Conservation (phyloP, 2,888 invertebrate species). For the Didymodactylos carnosus region DNA sequence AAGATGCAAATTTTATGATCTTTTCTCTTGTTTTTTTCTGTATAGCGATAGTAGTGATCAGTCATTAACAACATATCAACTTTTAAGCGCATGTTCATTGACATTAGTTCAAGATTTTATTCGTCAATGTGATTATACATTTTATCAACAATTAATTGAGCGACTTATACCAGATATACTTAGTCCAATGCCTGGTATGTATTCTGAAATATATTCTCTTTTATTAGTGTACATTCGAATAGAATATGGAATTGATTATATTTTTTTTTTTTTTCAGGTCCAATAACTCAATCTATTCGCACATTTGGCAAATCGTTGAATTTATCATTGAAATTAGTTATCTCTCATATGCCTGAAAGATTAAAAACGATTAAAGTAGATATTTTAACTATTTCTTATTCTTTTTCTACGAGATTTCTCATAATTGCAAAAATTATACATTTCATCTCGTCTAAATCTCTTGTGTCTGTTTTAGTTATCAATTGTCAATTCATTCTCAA, state of each 20-base stretch:
- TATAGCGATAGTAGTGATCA: too few relatives aligned
- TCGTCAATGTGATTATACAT: slow-evolving; percentile 59
- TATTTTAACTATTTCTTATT: too few relatives aligned
- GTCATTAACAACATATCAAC: too few relatives aligned
- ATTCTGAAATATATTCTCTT: too few relatives aligned
- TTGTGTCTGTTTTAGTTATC: too few relatives aligned
- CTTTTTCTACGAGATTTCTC: too few relatives aligned
- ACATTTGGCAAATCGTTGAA: slow-evolving; percentile 62
- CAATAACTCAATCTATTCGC: slow-evolving; percentile 60
- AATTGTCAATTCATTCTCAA: slow-evolving; percentile 69
- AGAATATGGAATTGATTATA: not conserved
- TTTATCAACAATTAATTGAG: slow-evolving; percentile 86
- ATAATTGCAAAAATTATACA: too few relatives aligned
- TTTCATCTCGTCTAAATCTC: too few relatives aligned
- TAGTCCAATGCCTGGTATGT: slow-evolving; percentile 66
- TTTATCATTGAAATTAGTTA: slow-evolving; percentile 13
- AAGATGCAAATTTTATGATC: too few relatives aligned
- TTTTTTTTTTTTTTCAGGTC: slow-evolving; percentile 34
- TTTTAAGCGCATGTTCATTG: slow-evolving; percentile 44
- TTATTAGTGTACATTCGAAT: too few relatives aligned
- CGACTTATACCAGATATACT: slow-evolving; percentile 87
- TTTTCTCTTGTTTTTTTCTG: too few relatives aligned
- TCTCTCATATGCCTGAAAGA: slow-evolving; percentile 7
- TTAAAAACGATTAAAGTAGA: slow-evolving; percentile 14
- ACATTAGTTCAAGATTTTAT: slow-evolving; percentile 58